Base-by-base conservation (phyloP, 2,797 vertebrate genomes). In the Malacoraja senta region DNA sequence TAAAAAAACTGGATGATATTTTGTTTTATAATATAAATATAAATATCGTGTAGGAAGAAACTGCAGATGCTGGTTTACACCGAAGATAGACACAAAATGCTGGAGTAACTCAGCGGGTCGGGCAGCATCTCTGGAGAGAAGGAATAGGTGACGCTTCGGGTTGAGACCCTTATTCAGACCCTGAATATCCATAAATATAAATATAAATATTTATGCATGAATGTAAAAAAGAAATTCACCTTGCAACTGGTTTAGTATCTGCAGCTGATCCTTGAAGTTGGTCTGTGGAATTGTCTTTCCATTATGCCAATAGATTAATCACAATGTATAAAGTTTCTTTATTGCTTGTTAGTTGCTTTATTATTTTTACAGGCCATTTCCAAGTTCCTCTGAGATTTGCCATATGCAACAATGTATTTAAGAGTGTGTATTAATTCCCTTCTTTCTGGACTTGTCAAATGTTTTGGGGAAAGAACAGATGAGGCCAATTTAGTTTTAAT, bases 391-490 rank as follows among this genome's bases (percentile, higher is more conserved):
- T 86, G 58, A 86, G 83, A 86, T 65, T 86, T 65, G 83, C 7
- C n/a, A 86, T 29, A 53, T 26, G 29, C 81, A 26, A 26, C 44
- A 58, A 58, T 35, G 35, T 35, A 65, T 88, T 65, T 68, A 32
- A 19, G 8, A 10, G 61, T 88, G 32, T 88, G 8, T 32, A 88
- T 44, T 65, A 63, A 63, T 88, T 35, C 63, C 68, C 19, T 32
- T 13, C n/a, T 88, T 88, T 63, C n/a, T 88, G 61, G 61, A 44
- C 84, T 88, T 63, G 53, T 88, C 84, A 88, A 88, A 88, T 29
- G 17, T 19, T 21, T 63, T 35, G 1, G 10, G 80, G 24, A 53
- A 83, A 58, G 63, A 63, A 88, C 7, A 68, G 84, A 2, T 65
- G 15, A 88, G 84, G n/a, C n/a, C n/a, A 88, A 53, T 53, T 53